phyloP scores from a whole-genome alignment of 2,113 vertebrate species.

The Urocolius indicus region DNA sequence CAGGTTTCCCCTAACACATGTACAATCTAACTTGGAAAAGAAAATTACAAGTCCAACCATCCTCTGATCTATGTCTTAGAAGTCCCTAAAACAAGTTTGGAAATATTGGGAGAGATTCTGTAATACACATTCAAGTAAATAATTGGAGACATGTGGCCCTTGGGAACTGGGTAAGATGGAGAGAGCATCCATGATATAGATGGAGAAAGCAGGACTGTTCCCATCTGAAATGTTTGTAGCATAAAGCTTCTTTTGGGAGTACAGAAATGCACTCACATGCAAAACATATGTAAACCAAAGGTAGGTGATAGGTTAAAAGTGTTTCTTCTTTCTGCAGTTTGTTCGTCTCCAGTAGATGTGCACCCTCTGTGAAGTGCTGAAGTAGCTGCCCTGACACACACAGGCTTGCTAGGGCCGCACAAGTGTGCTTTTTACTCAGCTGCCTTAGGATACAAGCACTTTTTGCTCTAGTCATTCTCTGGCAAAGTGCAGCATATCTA shows the following conservation, averaged over 20 bases:
- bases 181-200: neutral
- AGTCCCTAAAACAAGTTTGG: neutral
- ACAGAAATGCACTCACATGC: neutral
- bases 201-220: neutral
- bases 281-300: neutral
- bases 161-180: neutral
- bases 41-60: neutral
- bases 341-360: neutral
- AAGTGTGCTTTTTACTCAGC: neutral
- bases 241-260: neutral
- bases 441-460: neutral
- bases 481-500: slow-evolving; percentile 60
- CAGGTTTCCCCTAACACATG: neutral
- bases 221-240: neutral
- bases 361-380: neutral
- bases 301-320: neutral
- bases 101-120: neutral
- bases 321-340: neutral
- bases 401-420: neutral
- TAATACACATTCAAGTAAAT: neutral
- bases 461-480: slow-evolving; percentile 21
- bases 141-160: neutral
- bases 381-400: neutral
- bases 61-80: neutral
- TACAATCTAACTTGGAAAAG: neutral